Conservation (phyloP, 2,888 invertebrate genomes). For the Apocheima hispidaria region DNA sequence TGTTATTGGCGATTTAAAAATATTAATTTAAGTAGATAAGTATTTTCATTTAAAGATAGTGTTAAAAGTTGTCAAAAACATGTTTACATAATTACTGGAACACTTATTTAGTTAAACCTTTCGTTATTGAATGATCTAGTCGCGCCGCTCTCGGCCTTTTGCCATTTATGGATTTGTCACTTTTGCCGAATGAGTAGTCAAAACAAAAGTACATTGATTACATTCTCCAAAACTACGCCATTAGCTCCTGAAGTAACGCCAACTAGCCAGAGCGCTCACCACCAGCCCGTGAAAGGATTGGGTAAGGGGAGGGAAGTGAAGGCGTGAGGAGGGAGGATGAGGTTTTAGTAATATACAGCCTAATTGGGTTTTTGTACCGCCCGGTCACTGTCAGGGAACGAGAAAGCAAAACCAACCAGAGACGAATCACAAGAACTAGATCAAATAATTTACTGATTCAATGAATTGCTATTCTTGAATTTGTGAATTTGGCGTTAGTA, state of each 20-base stretch:
- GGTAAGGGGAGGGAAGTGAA: background rate
- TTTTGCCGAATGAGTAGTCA: too few relatives aligned
- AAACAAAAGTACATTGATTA: too few relatives aligned
- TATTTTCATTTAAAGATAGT: too few relatives aligned
- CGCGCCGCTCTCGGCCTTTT: too few relatives aligned
- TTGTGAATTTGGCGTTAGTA: background rate
- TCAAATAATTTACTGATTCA: background rate
- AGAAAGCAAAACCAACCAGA: background rate
- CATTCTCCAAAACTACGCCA: too few relatives aligned
- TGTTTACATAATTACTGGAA: too few relatives aligned
- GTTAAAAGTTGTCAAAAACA: too few relatives aligned
- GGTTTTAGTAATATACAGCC: conserved; percentile 16
- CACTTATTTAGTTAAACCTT: too few relatives aligned
- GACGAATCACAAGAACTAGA: background rate
- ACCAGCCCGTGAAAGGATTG: conserved; percentile 1
- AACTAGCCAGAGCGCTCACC: background rate
- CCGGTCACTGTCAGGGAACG: conserved; percentile 16
- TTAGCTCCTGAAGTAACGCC: conserved; percentile 9
- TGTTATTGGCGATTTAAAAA: too few relatives aligned
- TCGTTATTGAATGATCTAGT: too few relatives aligned
- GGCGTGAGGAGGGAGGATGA: background rate
- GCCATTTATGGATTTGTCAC: too few relatives aligned
- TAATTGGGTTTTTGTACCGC: conserved; percentile 44
- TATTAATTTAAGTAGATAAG: too few relatives aligned
- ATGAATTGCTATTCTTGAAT: background rate